Conservation (phyloP, 2,888 invertebrate species). For the Melanotus villosus region DNA sequence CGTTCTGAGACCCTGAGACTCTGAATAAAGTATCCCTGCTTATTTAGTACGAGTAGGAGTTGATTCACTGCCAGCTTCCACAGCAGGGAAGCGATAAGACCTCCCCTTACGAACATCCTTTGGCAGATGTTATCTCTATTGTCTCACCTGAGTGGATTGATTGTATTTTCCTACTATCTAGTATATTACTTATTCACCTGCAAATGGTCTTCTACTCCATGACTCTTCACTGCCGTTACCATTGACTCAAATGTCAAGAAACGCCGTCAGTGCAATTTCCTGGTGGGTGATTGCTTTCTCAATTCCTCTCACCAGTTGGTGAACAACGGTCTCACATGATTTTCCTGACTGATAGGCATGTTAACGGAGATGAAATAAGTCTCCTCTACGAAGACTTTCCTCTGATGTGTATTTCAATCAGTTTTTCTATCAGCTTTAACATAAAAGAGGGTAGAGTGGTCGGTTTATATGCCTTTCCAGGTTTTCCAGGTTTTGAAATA, state of each 20-base stretch:
- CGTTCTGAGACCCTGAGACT: too few species aligned
- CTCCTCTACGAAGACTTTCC: neutral
- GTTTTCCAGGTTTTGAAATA: too few species aligned
- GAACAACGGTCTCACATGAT: constrained; percentile 11
- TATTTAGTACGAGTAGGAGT: neutral
- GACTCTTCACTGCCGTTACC: neutral
- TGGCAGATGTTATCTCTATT: neutral
- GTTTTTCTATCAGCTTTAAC: constrained; percentile 10
- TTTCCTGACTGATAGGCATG: constrained; percentile 7
- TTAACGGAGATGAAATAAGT: neutral
- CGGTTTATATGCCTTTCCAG: neutral
- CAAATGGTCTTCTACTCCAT: neutral
- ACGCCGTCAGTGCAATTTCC: constrained; percentile 10
- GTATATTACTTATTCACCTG: neutral
- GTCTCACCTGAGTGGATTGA: neutral
- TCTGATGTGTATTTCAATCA: constrained; percentile 6
- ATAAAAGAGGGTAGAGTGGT: constrained; percentile 7
- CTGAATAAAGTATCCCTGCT: too few species aligned
- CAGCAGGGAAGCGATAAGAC: constrained; percentile 3
- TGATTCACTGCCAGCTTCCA: neutral
- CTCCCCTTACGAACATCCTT: neutral
- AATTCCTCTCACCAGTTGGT: neutral
- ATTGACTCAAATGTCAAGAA: constrained; percentile 8
- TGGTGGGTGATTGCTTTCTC: neutral
- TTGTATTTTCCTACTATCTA: neutral